Evolutionary conservation across 1,140 invertebrate genomes (phyloP), one percentile per base, ranked within the genome.

Genomic region (Tachypleus tridentatus): DNA sequence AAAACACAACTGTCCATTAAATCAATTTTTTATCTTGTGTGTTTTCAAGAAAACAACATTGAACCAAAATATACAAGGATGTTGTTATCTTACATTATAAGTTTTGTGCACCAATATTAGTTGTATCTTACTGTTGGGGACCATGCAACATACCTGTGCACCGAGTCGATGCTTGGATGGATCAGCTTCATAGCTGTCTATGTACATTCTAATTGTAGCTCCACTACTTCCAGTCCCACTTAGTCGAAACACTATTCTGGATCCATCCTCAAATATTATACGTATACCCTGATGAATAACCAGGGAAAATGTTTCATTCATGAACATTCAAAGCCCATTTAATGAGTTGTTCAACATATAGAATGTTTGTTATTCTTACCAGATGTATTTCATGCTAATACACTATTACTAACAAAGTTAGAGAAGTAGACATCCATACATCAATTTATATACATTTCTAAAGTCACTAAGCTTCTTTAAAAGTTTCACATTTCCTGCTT

Each of bases 221-320:
- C 97, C 96, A 64, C 88, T 89, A 76, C 93, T 97, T 67, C 97
- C 97, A 5, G 97, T 99, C 60, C 97, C 97, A 76, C 93, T 97
- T 57, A 99, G 81, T 59, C 97, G 84, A 76, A 89, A 87, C 64
- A 99, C 87, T 69, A 98, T 85, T 54, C 97, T 82, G 3, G 93
- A 95, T 51, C 91, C 93, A 77, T 98, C 93, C 69, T 86, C 85
- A 75, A 99, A 98, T 56, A 97, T 81, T 59, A 99, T 85, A 69
- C 95, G 82, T 49, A 98, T 81, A 68, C 97, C 97, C 89, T 96
- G 76, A 29, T 29, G 29, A 80, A 76, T 69, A 62, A 56, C 54
- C 64, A 62, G 67, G 70, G 76, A 10, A 60, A 61, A 61, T 5
- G 10, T 6, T 52, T 10, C 51, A 66, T 70, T 70, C 74, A 88